Conservation (phyloP, 2,113 vertebrate species). For the Lagenorhynchus albirostris region DNA sequence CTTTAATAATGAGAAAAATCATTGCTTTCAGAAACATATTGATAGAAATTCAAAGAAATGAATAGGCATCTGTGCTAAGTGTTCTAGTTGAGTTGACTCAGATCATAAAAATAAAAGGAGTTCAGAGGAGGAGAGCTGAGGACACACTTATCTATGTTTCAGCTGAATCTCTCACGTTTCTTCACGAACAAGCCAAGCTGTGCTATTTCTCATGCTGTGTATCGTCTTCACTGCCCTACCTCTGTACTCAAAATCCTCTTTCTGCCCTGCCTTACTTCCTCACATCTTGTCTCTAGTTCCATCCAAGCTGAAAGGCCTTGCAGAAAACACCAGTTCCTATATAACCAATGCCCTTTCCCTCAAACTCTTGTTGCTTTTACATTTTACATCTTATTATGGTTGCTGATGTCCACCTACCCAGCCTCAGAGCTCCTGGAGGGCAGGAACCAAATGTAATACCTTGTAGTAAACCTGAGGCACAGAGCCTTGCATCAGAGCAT, state of each 20-base stretch:
- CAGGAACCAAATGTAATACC: rapidly evolving
- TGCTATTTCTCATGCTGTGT: neutral
- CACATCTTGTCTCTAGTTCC: rapidly evolving
- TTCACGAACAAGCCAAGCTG: neutral
- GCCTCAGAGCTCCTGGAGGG: no score
- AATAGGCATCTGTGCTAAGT: neutral
- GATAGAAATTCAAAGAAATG: neutral
- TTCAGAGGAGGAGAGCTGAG: neutral
- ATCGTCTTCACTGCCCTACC: no score
- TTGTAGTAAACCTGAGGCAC: neutral
- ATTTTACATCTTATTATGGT: neutral
- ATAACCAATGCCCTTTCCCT: neutral
- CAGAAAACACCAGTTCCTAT: neutral
- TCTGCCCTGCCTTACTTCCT: neutral
- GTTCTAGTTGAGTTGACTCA: neutral
- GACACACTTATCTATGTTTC: neutral
- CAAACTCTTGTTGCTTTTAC: neutral
- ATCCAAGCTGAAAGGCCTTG: no score
- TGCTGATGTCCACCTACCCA: neutral
- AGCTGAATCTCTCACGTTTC: neutral
- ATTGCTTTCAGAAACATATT: neutral
- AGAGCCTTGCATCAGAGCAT: neutral
- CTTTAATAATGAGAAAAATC: neutral
- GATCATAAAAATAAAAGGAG: neutral
- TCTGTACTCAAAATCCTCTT: neutral